Base-by-base conservation (phyloP, 1,140 invertebrate species). In the Venturia canescens region DNA sequence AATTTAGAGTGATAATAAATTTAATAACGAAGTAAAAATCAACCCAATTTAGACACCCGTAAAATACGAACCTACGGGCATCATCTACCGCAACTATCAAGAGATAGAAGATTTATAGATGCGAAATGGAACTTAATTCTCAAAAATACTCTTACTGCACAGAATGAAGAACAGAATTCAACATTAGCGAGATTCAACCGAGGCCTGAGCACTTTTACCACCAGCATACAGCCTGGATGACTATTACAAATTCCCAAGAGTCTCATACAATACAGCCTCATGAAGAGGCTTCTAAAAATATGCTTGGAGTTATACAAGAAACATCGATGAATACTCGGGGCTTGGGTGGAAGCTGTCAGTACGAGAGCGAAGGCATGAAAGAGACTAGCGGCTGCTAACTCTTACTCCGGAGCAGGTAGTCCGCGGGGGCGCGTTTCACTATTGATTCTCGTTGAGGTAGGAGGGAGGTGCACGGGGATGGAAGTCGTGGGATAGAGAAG, bases 401-500 rank as follows among this genome's bases (percentile, higher is more conserved):
- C 72, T 76, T 16, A 76, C 53, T 60, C 72, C 50, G 50, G 38
- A 44, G 38, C 72, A 76, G 72, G 72, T 76, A 76, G 44, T 18
- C 66, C 29, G 27, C 26, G 18, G 60, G 38, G 44, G 60, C 38
- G 80, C 80, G 79, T 85, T 83, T 82, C 80, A 80, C 82, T 87
- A 87, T 85, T 83, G 86, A 86, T 87, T 87, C 80, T 26, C 69
- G 80, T 80, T 66, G 78, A 63, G 78, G 77, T 72, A n/a, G n/a
- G n/a, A n/a, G n/a, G n/a, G n/a, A n/a, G n/a, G 70, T 76, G 80
- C 67, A 27, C 50, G 76, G 66, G 78, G 74, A 80, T 69, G 78
- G 75, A 79, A 79, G 84, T 78, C 34, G 82, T 80, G 79, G 71
- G 78, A 84, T 76, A 66, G 80, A 66, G 80, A 78, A 80, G 81